Evolutionary conservation across 2,113 vertebrate genomes (phyloP), one percentile per base, ranked within the genome.

Genomic region (Tachuris rubrigastra): DNA sequence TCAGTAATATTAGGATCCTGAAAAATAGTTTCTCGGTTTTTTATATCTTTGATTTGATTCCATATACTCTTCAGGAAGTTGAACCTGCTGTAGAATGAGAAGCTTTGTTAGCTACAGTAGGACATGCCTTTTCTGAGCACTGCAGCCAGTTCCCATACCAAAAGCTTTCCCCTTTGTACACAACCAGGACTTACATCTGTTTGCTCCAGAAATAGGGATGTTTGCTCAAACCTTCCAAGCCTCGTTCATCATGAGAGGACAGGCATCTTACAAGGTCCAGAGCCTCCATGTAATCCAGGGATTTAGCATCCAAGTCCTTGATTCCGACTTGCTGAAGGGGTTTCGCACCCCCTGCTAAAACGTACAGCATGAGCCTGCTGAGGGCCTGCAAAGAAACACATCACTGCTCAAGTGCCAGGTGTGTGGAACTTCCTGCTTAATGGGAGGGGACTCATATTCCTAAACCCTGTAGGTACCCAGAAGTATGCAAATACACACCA

Each of bases 171-270:
- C n/a, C 81, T 94, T 35, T 49, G 24, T 15, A 24, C 23, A 21
- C n/a, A 66, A 69, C 46, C 58, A 52, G 42, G 31, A 92, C 96
- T 97, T 97, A 98, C 98, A 0, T 77, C 60, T 96, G 49, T 66
- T 95, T 97, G 68, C 63, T 96, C 97, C 96, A 98, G 75, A 98
- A 98, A 95, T 97, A 98, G 62, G 98, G 98, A 39, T 98, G 98
- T 44, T 31, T 71, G 49, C 97, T 93, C 68, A 98, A 42, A 23
- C 60, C 42, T 50, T 58, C 65, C 79, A 98, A 55, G 22, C 62
- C 87, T 9, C 55, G 68, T 33, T 88, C 59, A 47, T 89, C 93
- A 12, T 21, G 37, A 58, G 6, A 56, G 31, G 7, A 55, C 47
- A 98, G 83, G 30, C 37, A 41, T 8, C 1, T 4, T 27, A 94